A percentile compares a stretch with the other conserved stretches of the same genome.
These are phyloP conservation scores for Struthidea cinerea DNA, from an alignment of 2,113 vertebrate genomes.

Conservation along the genomic window DNA sequence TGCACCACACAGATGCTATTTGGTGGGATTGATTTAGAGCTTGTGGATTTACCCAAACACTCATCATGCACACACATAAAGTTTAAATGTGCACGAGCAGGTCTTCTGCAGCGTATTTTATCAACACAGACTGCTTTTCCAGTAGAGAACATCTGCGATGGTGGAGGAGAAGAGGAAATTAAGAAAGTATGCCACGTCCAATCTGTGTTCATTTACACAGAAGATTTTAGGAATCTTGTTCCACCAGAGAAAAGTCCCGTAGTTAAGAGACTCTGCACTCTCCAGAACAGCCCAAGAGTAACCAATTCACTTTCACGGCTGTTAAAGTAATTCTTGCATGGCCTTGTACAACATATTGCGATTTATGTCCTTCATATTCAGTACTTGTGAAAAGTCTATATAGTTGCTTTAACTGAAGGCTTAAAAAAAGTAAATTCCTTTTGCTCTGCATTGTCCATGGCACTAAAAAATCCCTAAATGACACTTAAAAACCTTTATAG, in stretches of 20 bases:
- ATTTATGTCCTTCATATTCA: neutral
- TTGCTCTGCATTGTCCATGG: neutral
- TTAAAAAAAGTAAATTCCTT: neutral
- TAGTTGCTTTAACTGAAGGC: neutral
- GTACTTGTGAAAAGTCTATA: neutral
- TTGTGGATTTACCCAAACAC: neutral
- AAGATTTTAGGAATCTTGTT: neutral
- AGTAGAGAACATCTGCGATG: neutral
- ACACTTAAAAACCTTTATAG: neutral
- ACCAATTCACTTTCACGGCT: rapidly evolving
- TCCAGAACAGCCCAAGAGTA: neutral
- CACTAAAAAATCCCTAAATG: neutral
- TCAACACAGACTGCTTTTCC: neutral
- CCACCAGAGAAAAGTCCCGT: neutral
- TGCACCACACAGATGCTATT: neutral
- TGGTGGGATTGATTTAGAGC: neutral
- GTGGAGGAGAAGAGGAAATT: neutral
- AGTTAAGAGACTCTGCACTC: neutral
- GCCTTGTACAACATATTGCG: neutral
- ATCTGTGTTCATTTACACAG: neutral
- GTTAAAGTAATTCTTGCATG: neutral
- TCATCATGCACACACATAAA: neutral
- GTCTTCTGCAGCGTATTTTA: neutral
- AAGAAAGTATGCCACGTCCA: neutral
- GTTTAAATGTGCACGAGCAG: neutral